Percentiles rank a stretch among this genome's conserved stretches.
Conservation (phyloP, 2,113 vertebrate genomes). For the Anoura caudifer region DNA sequence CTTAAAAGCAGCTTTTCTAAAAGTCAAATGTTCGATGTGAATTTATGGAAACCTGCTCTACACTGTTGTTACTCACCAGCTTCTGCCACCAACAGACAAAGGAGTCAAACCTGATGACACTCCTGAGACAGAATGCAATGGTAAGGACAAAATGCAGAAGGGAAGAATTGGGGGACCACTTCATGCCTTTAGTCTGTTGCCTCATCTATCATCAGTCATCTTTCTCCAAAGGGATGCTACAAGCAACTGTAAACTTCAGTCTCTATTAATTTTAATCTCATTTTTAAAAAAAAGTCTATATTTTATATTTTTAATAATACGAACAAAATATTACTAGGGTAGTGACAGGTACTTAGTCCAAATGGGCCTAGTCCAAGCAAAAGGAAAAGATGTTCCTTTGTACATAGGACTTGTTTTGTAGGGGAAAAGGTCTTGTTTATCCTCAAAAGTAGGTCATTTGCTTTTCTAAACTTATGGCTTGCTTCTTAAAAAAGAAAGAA, state of each 20-base stretch:
- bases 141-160: not conserved
- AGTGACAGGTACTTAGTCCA: not conserved
- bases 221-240: not conserved
- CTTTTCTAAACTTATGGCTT: slow-evolving; percentile 55
- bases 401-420: slow-evolving; percentile 37
- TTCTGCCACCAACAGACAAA: not conserved
- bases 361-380: not conserved
- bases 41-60: not conserved
- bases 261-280: not conserved
- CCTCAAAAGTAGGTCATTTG: not conserved
- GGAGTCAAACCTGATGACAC: not conserved
- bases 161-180: not conserved
- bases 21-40: not conserved
- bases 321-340: not conserved
- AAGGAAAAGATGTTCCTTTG: slow-evolving; percentile 22
- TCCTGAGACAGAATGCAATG: not conserved
- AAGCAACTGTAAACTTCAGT: not conserved
- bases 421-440: slow-evolving; percentile 30
- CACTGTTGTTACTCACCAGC: not conserved
- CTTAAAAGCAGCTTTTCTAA: not conserved
- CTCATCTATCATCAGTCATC: not conserved
- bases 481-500: slow-evolving; percentile 38
- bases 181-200: not conserved
- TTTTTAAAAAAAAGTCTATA: not conserved
- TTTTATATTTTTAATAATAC: not conserved